A percentile compares a stretch with the other conserved stretches of the same genome.
phyloP scores from a whole-genome alignment of 2,797 vertebrate species.

The Neopelma chrysocephalum region DNA sequence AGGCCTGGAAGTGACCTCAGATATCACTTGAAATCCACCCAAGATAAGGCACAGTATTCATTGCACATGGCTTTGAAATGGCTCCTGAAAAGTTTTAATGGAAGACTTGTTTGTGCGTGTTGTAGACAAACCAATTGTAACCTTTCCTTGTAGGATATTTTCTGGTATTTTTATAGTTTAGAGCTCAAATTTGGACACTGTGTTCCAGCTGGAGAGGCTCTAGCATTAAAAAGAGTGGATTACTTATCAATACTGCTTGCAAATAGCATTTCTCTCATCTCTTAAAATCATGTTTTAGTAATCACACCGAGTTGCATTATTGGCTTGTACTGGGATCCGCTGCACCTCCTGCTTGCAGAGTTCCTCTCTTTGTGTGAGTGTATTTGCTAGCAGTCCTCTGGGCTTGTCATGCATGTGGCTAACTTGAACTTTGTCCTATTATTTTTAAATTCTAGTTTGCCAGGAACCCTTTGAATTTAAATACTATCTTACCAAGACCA shows the following conservation, averaged over 20 bases:
- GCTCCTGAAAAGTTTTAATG: neutral
- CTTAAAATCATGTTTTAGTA: neutral
- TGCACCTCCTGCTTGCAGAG: neutral
- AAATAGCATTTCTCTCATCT: neutral
- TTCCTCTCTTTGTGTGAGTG: neutral
- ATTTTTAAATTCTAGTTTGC: neutral
- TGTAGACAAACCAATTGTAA: neutral
- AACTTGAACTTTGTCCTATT: neutral
- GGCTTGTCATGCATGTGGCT: fast-evolving
- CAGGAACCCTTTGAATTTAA: neutral
- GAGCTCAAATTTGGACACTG: neutral
- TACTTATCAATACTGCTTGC: neutral
- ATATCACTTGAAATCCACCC: neutral
- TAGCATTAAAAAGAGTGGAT: neutral
- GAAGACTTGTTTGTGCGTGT: neutral
- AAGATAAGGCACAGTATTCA: neutral
- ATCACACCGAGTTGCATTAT: neutral
- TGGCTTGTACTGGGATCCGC: neutral
- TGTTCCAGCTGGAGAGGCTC: neutral
- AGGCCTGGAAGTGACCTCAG: neutral
- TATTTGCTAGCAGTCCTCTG: neutral
- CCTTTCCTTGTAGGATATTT: neutral
- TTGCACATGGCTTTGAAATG: neutral
- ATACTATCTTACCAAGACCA: neutral
- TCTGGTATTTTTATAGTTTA: neutral